Percentiles rank a stretch among this genome's conserved stretches.
Evolutionary conservation across 2,888 invertebrate species (phyloP).

Genomic region (Drosophila longiperda): DNA sequence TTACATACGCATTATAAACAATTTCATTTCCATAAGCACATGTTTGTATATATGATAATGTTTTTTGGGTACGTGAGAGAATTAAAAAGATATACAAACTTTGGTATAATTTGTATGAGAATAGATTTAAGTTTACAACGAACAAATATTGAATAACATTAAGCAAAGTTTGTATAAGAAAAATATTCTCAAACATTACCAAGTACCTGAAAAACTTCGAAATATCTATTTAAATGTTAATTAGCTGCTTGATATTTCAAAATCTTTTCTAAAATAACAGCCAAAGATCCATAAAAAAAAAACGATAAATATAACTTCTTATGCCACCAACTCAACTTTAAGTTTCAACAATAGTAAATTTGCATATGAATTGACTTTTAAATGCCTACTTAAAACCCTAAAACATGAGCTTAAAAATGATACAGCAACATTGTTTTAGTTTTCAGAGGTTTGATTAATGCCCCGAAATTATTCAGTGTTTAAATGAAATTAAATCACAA

Average conservation of each 20-base stretch:
- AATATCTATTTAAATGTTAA: not conserved
- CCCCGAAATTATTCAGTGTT: conserved; percentile 35
- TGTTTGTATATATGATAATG: not conserved
- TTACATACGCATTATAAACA: conserved; percentile 56
- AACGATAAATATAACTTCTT: conserved; percentile 18
- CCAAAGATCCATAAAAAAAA: conserved; percentile 4
- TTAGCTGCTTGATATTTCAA: not conserved
- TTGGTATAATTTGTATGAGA: conserved; percentile 15
- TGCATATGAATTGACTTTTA: conserved; percentile 39
- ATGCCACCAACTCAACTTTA: conserved; percentile 8
- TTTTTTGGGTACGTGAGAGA: conserved; percentile 55
- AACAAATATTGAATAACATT: not conserved
- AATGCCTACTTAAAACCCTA: conserved; percentile 41
- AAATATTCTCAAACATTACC: not conserved
- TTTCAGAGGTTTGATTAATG: conserved; percentile 33
- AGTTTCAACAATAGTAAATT: conserved; percentile 18
- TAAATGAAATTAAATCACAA: conserved; percentile 65
- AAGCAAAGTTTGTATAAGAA: not conserved
- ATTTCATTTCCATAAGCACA: conserved; percentile 18
- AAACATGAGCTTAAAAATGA: conserved; percentile 49
- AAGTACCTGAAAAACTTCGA: not conserved
- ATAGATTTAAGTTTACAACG: not conserved
- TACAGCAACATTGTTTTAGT: conserved; percentile 34
- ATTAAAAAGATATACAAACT: conserved; percentile 23
- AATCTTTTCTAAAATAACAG: not conserved